Conservation (phyloP, 2,113 vertebrate genomes). For the Pachypanchax playfairii region DNA sequence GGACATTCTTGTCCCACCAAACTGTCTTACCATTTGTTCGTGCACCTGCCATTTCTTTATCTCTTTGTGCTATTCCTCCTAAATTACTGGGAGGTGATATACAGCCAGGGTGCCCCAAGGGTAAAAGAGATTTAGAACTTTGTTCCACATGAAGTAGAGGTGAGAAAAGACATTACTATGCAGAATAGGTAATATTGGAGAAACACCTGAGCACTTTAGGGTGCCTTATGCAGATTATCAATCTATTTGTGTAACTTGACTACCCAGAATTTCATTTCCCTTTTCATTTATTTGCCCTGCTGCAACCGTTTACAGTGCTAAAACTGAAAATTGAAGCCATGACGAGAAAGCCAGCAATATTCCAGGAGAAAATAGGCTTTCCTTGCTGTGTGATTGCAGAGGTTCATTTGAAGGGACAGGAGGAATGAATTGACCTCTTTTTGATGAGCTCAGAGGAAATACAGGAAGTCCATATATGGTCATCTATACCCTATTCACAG, state of each 20-base stretch:
- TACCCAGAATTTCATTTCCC: constrained; percentile 76
- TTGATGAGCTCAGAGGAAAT: constrained; percentile 45
- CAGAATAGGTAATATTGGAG: constrained; percentile 78
- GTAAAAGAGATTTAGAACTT: constrained; percentile 80
- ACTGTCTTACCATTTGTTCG: constrained; percentile 64
- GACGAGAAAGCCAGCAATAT: constrained; percentile 62
- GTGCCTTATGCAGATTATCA: constrained; percentile 74
- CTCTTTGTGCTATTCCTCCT: constrained; percentile 57
- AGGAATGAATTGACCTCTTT: constrained; percentile 44
- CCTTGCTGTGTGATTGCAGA: constrained; percentile 54
- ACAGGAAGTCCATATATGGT: constrained; percentile 21
- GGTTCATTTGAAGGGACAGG: constrained; percentile 34
- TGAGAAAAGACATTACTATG: constrained; percentile 81
- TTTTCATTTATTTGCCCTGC: constrained; percentile 76
- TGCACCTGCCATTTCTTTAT: constrained; percentile 64
- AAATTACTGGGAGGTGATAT: constrained; percentile 78
- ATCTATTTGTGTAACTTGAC: constrained; percentile 79
- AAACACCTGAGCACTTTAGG: constrained; percentile 68
- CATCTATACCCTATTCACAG: constrained; percentile 20
- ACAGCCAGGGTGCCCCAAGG: constrained; percentile 73
- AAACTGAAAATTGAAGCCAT: constrained; percentile 72
- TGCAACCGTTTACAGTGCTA: constrained; percentile 65
- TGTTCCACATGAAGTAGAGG: constrained; percentile 79
- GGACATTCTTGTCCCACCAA: constrained; percentile 55
- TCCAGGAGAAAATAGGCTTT: constrained; percentile 67